These are phyloP conservation scores for Eudyptes chrysolophus DNA, from an alignment of 2,113 vertebrate species.

Conservation along the genomic window DNA sequence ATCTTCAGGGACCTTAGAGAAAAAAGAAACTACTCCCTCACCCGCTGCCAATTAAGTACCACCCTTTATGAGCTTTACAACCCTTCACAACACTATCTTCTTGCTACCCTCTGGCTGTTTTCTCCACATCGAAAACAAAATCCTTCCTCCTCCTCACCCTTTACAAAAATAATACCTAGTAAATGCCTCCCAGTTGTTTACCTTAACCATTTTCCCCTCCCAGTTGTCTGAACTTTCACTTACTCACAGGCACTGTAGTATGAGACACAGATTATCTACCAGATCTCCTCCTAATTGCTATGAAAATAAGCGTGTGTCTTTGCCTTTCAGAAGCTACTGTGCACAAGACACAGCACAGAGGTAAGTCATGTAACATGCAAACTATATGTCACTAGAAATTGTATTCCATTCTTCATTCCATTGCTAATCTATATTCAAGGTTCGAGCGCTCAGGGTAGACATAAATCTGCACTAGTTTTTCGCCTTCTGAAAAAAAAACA, in stretches of 20 bases:
- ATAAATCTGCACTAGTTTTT: background rate
- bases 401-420: background rate
- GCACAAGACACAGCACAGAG: background rate
- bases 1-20: background rate
- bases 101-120: background rate
- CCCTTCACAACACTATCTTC: background rate
- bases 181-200: background rate
- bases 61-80: background rate
- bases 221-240: background rate
- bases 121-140: background rate
- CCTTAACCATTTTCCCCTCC: background rate
- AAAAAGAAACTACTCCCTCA: background rate
- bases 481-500: background rate
- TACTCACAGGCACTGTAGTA: background rate
- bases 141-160: background rate
- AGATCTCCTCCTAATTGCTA: background rate
- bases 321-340: background rate
- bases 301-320: background rate
- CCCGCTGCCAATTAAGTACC: fast-evolving
- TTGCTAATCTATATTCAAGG: background rate
- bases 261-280: background rate
- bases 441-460: background rate
- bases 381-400: background rate
- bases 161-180: background rate
- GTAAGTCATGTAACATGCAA: background rate